A percentile compares a stretch with the other conserved stretches of the same genome.
Conservation (phyloP, 2,888 invertebrate species). For the Ornithoptera alexandrae region DNA sequence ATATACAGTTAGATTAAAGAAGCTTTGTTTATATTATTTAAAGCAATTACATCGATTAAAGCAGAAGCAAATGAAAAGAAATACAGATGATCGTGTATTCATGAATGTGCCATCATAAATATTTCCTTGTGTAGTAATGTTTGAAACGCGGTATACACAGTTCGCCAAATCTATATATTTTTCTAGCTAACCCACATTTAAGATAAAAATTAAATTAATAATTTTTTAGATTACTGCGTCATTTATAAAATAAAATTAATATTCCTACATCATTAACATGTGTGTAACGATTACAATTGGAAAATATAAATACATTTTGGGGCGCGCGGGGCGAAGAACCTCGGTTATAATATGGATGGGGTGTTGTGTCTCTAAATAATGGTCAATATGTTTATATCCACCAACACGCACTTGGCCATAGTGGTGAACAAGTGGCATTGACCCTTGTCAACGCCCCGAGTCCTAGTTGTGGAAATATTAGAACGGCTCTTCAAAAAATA, state of each 20-base stretch:
- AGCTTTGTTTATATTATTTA: conserved; percentile 2
- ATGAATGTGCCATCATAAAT: conserved; percentile 58
- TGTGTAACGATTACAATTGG: conserved; percentile 39
- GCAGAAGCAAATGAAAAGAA: background rate
- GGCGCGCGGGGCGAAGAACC: conserved; percentile 30
- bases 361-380: conserved; percentile 58
- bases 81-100: conserved; percentile 30
- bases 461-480: too few species aligned
- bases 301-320: conserved; percentile 30
- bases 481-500: too few species aligned
- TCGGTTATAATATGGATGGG: conserved; percentile 55
- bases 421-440: too few species aligned
- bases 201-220: conserved; percentile 71
- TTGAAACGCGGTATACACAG: conserved; percentile 61
- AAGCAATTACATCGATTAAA: background rate
- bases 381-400: conserved; percentile 44
- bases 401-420: too few species aligned
- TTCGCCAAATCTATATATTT: conserved; percentile 72
- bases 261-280: conserved; percentile 52
- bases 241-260: conserved; percentile 56
- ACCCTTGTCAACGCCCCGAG: too few species aligned
- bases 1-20: background rate
- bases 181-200: conserved; percentile 67
- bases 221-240: conserved; percentile 51
- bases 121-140: conserved; percentile 49